Base-by-base conservation (phyloP, 2,888 invertebrate species). In the Orchestes rusci region DNA sequence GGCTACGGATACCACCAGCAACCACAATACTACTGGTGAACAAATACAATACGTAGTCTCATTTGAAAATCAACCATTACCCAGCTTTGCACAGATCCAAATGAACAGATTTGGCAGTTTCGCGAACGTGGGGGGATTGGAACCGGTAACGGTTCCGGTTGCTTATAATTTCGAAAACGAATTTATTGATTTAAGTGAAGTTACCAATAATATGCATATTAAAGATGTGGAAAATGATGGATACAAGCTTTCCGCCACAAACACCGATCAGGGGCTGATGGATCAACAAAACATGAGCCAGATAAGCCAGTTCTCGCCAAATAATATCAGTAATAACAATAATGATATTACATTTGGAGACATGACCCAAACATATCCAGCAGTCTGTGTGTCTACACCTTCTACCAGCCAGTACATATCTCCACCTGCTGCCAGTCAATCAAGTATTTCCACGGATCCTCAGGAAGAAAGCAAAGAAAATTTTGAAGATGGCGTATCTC, bases 1-100 rank as follows among this genome's bases (percentile, higher is more conserved):
- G 60, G 76, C 75, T 80, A 80, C 73, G 76, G 77, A 75, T 80
- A 74, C 36, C 47, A 73, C 64, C 73, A 73, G 59, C 72, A 84
- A 75, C 82, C 84, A 76, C 85, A 47, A 31, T 47, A 84, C 79
- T 86, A 85, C 79, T 87, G 86, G 86, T 85, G 80, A 80, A 55
- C 73, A 68, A 19, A 13, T 18, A 67, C 51, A 56, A 38, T 59
- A 70, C 45, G 53, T 53, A 63, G 55, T 62, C 52, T 52, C 43
- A 50, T 50, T 59, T 49, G 54, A 65, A 59, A 54, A 52, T 30
- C 69, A 70, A 67, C 72, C 79, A 58, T 67, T 82, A 65, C 77
- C 80, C 51, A 79, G 79, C 67, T 82, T 82, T 65, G 72, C 77
- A 57, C 78, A 80, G 66, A 75, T 80, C 64, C 77, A 76, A 57